Evolutionary conservation across 2,113 vertebrate species (phyloP).

Genomic region (Python bivittatus): DNA sequence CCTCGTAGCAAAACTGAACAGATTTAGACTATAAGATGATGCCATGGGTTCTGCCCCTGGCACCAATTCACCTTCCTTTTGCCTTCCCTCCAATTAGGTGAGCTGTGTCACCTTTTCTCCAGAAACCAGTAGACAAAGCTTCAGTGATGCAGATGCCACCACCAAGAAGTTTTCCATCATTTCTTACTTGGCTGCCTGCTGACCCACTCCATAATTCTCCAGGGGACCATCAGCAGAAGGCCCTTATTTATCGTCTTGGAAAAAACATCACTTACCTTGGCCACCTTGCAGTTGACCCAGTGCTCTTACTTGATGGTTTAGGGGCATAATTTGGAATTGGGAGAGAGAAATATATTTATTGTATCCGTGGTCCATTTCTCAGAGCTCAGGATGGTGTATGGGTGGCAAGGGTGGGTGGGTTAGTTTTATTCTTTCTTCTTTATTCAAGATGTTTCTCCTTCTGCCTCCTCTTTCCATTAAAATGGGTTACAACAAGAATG

Average conservation of each 20-base stretch:
- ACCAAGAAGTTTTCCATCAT: neutral
- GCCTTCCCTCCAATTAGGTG: too few relatives aligned
- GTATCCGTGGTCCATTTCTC: neutral
- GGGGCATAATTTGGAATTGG: neutral
- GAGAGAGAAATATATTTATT: neutral
- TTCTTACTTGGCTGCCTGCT: neutral
- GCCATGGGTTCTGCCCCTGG: too few relatives aligned
- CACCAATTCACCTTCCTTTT: too few relatives aligned
- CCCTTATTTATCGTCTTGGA: neutral
- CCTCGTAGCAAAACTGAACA: too few relatives aligned
- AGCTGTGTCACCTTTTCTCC: too few relatives aligned
- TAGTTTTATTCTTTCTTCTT: neutral
- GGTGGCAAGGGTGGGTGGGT: neutral
- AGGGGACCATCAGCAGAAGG: neutral
- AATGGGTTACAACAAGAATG: neutral
- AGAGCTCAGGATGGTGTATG: neutral
- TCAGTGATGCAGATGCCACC: too few relatives aligned
- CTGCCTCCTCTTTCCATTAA: neutral
- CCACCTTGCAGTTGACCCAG: neutral
- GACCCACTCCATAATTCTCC: neutral
- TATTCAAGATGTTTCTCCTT: neutral
- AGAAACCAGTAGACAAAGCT: too few relatives aligned
- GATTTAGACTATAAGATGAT: too few relatives aligned
- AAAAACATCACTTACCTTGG: neutral
- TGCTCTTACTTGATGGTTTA: neutral